Percentiles rank a stretch among this genome's conserved stretches.
Conservation (phyloP, 2,113 vertebrate species). For the Typhlomys cinereus region DNA sequence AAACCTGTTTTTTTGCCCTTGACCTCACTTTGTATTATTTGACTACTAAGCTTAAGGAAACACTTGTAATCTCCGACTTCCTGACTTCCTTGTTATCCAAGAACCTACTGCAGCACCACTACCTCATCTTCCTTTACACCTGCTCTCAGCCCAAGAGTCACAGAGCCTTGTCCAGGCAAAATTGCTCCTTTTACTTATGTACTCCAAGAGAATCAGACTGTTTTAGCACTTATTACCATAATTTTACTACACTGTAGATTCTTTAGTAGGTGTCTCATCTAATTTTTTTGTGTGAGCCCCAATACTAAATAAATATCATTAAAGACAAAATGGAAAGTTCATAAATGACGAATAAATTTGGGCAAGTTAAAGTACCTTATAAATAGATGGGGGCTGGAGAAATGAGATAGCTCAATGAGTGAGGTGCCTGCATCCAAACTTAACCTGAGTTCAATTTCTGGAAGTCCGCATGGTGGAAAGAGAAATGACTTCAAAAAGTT, state of each 20-base stretch:
- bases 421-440: no score
- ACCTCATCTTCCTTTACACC: background rate
- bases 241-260: background rate
- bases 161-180: background rate
- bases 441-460: no score
- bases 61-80: background rate
- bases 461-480: no score
- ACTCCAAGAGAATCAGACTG: background rate
- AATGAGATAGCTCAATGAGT: background rate
- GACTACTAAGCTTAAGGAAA: background rate
- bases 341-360: conserved; percentile 22
- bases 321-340: background rate
- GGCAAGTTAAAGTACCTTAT: background rate
- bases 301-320: background rate
- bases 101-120: background rate
- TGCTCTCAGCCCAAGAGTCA: background rate
- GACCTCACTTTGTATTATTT: background rate
- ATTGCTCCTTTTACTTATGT: background rate
- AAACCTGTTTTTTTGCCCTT: background rate
- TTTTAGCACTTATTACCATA: background rate
- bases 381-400: background rate
- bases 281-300: background rate
- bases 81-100: background rate
- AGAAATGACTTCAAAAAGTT: no score
- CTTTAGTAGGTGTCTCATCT: background rate